Base-by-base conservation (phyloP, 2,888 invertebrate species). In the Platerodrilus igneus region DNA sequence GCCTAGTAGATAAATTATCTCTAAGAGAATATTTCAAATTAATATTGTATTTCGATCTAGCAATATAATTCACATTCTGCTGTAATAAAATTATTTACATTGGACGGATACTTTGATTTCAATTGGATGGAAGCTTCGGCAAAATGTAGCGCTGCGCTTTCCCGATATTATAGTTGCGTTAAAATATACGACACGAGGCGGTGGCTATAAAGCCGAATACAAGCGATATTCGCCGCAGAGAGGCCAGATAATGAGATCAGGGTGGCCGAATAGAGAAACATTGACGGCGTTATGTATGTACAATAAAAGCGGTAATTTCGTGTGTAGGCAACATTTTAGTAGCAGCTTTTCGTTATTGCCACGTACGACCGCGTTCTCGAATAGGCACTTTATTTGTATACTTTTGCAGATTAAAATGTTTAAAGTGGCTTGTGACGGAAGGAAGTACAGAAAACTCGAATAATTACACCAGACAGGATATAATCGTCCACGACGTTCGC, bases 201-300 rank as follows among this genome's bases (percentile, higher is more conserved):
- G 36, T 23, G 32, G 40, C 37, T 40, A 38, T 31, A 47, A 48
- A 36, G 41, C 44, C 45, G 37, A 47, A 47, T 43, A 50, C 32
- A 40, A 36, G 30, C 46, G 33, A 33, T 48, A 41, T 52, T 43
- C 45, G 44, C 47, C 47, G 48, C 42, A 41, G 35, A 47, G 49
- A 46, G 52, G 42, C 35, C 45, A 48, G 48, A 55, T 53, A 53
- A 55, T 52, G 53, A 51, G 52, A 53, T 53, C 49, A 51, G 50
- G 51, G 46, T 47, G 48, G 45, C 34, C 48, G 50, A 47, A 52
- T 49, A 42, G 46, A 41, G 45, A 52, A 51, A 50, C 49, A 47
- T 48, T 46, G 48, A 48, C 46, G 54, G 37, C n/a, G n/a, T n/a
- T n/a, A n/a, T n/a, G n/a, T 50, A 47, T 51, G 47, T 48, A 47